Percentiles rank a stretch among this genome's conserved stretches.
Conservation (phyloP, 2,113 vertebrate species). For the Motacilla alba region DNA sequence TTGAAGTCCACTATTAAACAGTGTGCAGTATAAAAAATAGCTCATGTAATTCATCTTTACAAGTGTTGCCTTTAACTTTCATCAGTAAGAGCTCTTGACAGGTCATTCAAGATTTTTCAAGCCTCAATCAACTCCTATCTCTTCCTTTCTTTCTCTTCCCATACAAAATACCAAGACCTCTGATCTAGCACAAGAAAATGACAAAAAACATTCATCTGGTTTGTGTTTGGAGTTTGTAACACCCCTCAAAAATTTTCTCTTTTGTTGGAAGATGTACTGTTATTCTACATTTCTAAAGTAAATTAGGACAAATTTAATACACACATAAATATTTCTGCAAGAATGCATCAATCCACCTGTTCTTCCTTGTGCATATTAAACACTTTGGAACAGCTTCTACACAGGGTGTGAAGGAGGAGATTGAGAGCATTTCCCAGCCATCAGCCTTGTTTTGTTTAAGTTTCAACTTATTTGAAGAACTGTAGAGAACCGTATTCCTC, state of each 20-base stretch:
- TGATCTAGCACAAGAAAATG: constrained; percentile 14
- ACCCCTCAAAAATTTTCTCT: neutral
- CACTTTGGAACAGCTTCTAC: neutral
- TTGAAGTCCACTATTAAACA: constrained; percentile 53
- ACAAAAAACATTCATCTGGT: neutral
- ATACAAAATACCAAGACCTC: constrained; percentile 9
- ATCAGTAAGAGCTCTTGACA: constrained; percentile 44
- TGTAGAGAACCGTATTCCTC: neutral
- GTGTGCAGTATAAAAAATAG: constrained; percentile 22
- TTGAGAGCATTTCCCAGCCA: neutral
- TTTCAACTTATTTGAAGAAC: neutral
- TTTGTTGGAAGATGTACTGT: neutral
- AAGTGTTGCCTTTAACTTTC: constrained; percentile 52
- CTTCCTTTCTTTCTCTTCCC: neutral
- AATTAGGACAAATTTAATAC: neutral
- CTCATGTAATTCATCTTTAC: constrained; percentile 26
- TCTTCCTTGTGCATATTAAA: neutral
- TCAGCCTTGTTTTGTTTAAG: neutral
- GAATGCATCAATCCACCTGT: neutral
- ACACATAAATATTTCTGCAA: neutral
- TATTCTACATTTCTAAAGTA: constrained; percentile 13
- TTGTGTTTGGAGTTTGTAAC: neutral
- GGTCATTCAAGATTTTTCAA: constrained; percentile 39
- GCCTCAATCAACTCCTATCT: neutral
- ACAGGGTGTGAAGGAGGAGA: neutral